A percentile compares a stretch with the other conserved stretches of the same genome.
These are phyloP conservation scores for Bursaphelenchus okinawaensis DNA, from an alignment of 2,888 invertebrate genomes.

Conservation along the genomic window DNA sequence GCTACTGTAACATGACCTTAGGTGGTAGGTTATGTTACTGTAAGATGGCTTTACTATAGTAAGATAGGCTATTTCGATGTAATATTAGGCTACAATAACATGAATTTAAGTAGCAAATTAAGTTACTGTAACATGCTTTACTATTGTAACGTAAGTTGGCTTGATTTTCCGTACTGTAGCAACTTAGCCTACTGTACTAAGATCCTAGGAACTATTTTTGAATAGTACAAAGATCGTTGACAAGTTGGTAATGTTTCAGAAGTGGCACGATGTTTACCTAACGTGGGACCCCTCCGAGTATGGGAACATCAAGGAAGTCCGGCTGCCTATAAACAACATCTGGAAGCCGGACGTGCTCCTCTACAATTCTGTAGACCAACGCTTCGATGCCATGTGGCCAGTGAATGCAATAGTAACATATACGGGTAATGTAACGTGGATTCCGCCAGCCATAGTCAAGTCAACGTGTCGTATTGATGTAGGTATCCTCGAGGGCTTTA, in stretches of 20 bases:
- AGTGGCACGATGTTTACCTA: slow-evolving; percentile 96
- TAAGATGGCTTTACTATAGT: no score
- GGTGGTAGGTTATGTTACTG: no score
- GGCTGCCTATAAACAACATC: slow-evolving; percentile 88
- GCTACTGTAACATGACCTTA: no score
- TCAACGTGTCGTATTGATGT: slow-evolving; percentile 30
- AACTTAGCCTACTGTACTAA: no score
- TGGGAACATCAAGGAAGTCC: slow-evolving; percentile 63
- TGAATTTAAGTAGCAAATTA: no score
- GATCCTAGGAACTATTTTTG: neutral
- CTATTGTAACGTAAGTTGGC: no score
- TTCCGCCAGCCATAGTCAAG: slow-evolving; percentile 31
- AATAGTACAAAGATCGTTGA: neutral
- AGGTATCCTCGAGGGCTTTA: no score
- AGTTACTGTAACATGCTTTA: no score
- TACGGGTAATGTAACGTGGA: slow-evolving; percentile 18
- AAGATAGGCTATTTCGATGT: no score
- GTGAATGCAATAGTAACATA: slow-evolving; percentile 60
- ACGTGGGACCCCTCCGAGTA: slow-evolving; percentile 88
- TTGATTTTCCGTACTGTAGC: no score
- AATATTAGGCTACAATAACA: no score
- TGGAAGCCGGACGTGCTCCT: slow-evolving; percentile 98
- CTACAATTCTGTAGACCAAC: slow-evolving; percentile 76
- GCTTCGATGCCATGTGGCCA: slow-evolving; percentile 62
- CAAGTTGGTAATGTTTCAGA: slow-evolving; percentile 61